Base-by-base conservation (phyloP, 2,888 invertebrate species). In the Drosophila kuntzei region DNA sequence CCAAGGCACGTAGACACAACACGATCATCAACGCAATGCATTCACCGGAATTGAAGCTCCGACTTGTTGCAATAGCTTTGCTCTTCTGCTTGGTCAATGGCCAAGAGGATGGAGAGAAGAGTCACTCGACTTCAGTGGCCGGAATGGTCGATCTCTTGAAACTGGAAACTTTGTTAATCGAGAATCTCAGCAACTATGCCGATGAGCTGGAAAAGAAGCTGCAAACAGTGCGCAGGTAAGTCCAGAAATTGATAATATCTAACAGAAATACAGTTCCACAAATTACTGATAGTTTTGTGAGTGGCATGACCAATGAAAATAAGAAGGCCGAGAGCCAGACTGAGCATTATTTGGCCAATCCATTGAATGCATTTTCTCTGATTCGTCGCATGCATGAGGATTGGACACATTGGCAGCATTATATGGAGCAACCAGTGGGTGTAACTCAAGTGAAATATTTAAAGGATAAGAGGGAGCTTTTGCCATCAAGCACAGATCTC, bases 401-500 rank as follows among this genome's bases (percentile, higher is more conserved):
- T 58, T 91, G 91, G 91, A 62, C 63, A 2, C 55, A 80, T 37
- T 90, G 89, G 83, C 86, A 89, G 50, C 20, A 81, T 3, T 91
- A 69, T 50, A 79, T 91, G 83, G 65, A 65, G 0, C 61, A 84
- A 9, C 64, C 84, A 0, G 55, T 90, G 27, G 91, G 90, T 0
- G 39, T 65, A 16, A 55, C 54, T 5, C 85, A 81, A 8, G 43
- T 84, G 2, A 66, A 80, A 4, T 64, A 49, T 1, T 9, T 90
- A 2, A 68, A 76, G 1, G 51, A 57, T 11, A 53, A 70, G 0
- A 74, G 79, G 8, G 8, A 51, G 0, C 47, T 78, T 3, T 58
- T 89, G 91, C 98, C 98, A 0, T 95, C 95, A 0, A 94, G 96
- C 64, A 98, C 98, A 90, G 99, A 99, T 92, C 92, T 99, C 66